Conservation (phyloP, 2,113 vertebrate species). For the Oncorhynchus kisutch region DNA sequence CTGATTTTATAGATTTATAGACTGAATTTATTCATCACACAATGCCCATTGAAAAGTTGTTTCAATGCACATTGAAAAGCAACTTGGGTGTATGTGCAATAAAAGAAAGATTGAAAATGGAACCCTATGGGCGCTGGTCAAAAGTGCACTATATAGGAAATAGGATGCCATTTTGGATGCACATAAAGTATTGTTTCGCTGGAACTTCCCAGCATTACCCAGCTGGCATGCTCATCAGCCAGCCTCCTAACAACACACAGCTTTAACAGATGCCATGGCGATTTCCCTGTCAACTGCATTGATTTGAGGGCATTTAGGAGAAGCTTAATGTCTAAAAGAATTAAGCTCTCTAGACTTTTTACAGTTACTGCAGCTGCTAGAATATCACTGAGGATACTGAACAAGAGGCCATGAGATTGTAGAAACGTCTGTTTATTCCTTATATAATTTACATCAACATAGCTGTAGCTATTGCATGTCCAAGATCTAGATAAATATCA, state of each 20-base stretch:
- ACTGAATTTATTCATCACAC: no score
- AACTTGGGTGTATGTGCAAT: no score
- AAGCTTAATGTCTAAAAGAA: background rate
- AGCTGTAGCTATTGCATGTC: no score
- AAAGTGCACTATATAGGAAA: no score
- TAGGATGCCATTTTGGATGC: no score
- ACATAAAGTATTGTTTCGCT: background rate
- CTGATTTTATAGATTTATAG: no score
- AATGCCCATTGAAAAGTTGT: no score
- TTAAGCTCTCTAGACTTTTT: no score
- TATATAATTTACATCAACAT: background rate
- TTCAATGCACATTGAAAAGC: no score
- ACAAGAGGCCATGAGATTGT: background rate
- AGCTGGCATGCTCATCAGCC: slow-evolving; percentile 51
- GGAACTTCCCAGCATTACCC: slow-evolving; percentile 44
- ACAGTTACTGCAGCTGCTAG: background rate
- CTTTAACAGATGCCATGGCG: slow-evolving; percentile 51
- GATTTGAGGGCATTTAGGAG: background rate
- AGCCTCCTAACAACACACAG: slow-evolving; percentile 59
- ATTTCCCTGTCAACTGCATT: slow-evolving; percentile 7
- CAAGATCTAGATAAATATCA: no score
- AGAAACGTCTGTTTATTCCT: background rate
- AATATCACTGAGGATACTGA: slow-evolving; percentile 1
- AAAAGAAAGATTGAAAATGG: no score
- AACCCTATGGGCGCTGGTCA: no score